phyloP scores from a whole-genome alignment of 53 echinoderm and acorn worm species.

The Patiria pectinifera region DNA sequence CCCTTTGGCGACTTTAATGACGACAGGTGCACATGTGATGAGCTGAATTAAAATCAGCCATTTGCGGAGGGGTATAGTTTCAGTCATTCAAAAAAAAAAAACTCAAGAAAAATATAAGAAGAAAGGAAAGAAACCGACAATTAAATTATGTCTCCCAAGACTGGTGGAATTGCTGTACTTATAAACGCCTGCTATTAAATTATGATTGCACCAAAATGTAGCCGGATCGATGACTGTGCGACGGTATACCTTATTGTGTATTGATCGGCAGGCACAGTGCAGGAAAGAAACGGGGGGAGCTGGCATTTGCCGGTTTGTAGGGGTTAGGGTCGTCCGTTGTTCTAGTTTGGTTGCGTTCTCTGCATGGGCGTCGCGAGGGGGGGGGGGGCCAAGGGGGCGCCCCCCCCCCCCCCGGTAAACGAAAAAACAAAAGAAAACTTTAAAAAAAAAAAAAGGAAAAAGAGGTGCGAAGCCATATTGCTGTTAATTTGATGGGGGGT shows the following conservation, averaged over 20 bases:
- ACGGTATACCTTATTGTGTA: neutral
- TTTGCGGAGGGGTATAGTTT: neutral
- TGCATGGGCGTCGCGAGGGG: neutral
- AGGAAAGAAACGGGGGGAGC: neutral
- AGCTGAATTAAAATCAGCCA: neutral
- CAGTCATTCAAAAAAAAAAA: neutral
- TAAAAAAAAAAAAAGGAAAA: too few relatives aligned
- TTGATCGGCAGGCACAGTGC: conserved; percentile 14
- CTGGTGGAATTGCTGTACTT: neutral
- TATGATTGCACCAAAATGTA: conserved; percentile 4
- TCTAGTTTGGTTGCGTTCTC: neutral
- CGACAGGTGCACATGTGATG: neutral
- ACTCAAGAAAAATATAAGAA: neutral
- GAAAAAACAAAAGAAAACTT: too few relatives aligned
- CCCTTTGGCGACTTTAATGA: neutral
- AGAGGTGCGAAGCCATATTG: too few relatives aligned
- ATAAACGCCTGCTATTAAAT: conserved; percentile 42
- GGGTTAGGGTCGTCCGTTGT: conserved; percentile 2
- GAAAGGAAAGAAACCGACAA: neutral
- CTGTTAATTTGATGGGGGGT: too few relatives aligned
- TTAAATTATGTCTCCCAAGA: conserved; percentile 1
- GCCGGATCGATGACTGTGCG: conserved; percentile 19
- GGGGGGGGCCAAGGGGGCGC: too few relatives aligned
- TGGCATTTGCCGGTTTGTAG: neutral
- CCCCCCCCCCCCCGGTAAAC: too few relatives aligned